Percentiles rank a stretch among this genome's conserved stretches.
phyloP scores from a whole-genome alignment of 2,797 vertebrate species.

The Tympanoctomys barrerae region DNA sequence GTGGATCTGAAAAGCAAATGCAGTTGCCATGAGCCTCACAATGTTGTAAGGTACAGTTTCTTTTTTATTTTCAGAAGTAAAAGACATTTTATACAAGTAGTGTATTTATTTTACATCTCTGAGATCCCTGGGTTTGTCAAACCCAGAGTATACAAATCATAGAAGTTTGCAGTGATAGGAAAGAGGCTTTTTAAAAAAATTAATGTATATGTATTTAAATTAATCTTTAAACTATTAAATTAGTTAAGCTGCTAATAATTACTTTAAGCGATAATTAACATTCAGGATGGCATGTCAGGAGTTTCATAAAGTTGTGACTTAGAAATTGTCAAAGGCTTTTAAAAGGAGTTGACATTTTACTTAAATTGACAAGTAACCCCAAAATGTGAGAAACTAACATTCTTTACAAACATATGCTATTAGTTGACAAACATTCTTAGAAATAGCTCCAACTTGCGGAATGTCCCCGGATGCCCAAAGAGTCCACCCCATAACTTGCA shows the following conservation, averaged over 20 bases:
- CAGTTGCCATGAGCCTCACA: slow-evolving; percentile 87
- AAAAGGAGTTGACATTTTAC: neutral
- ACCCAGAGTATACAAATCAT: neutral
- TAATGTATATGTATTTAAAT: neutral
- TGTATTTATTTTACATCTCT: neutral
- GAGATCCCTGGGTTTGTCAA: neutral
- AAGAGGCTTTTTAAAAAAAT: slow-evolving; percentile 32
- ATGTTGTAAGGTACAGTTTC: slow-evolving; percentile 34
- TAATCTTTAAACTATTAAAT: neutral
- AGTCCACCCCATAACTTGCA: too few species aligned
- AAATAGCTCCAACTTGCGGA: neutral
- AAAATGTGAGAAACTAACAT: neutral
- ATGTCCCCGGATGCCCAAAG: neutral
- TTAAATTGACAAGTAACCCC: slow-evolving; percentile 6
- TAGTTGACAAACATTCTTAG: neutral
- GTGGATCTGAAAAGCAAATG: slow-evolving; percentile 97
- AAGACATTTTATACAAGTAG: slow-evolving; percentile 78
- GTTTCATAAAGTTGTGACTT: neutral
- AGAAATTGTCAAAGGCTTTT: slow-evolving; percentile 27
- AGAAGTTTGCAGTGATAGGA: neutral
- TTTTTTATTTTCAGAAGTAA: slow-evolving; percentile 65
- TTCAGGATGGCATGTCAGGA: neutral
- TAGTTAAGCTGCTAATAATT: neutral
- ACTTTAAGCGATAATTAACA: slow-evolving; percentile 30
- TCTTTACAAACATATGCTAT: neutral